Evolutionary conservation across 2,888 invertebrate species (phyloP).

Genomic region (Torymus auratus): DNA sequence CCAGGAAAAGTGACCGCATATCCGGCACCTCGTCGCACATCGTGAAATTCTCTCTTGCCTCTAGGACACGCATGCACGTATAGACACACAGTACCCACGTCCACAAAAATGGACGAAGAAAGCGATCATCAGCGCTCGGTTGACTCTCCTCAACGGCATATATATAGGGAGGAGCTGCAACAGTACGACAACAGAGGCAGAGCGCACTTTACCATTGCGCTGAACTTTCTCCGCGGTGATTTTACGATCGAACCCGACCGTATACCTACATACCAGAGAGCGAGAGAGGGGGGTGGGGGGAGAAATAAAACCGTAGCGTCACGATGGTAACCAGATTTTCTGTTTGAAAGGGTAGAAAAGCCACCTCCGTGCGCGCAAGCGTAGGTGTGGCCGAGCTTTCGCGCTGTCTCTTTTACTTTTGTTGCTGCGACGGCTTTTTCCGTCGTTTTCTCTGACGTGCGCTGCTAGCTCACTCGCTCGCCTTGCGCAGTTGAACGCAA

Average conservation of each 20-base stretch:
- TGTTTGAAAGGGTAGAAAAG: slow-evolving; percentile 49
- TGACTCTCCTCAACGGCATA: neutral
- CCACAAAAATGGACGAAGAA: neutral
- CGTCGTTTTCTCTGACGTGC: no score
- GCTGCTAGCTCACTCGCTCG: no score
- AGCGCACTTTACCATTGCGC: slow-evolving; percentile 2
- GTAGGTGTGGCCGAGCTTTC: neutral
- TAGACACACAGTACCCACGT: neutral
- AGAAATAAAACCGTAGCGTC: slow-evolving; percentile 51
- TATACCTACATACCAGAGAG: no score
- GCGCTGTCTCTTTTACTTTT: slow-evolving; percentile 18
- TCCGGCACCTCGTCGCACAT: no score
- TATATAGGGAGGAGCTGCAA: neutral
- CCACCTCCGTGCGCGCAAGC: neutral
- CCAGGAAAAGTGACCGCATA: no score
- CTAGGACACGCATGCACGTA: no score
- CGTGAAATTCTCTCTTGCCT: no score
- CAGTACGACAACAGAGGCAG: neutral
- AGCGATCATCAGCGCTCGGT: neutral
- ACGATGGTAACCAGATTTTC: slow-evolving; percentile 55
- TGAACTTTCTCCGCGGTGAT: slow-evolving; percentile 28
- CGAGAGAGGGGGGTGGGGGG: neutral
- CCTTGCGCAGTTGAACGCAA: no score
- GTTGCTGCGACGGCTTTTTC: no score
- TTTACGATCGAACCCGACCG: slow-evolving; percentile 41